These are phyloP conservation scores for Hyles euphorbiae DNA, from an alignment of 1,140 invertebrate genomes.

Conservation along the genomic window DNA sequence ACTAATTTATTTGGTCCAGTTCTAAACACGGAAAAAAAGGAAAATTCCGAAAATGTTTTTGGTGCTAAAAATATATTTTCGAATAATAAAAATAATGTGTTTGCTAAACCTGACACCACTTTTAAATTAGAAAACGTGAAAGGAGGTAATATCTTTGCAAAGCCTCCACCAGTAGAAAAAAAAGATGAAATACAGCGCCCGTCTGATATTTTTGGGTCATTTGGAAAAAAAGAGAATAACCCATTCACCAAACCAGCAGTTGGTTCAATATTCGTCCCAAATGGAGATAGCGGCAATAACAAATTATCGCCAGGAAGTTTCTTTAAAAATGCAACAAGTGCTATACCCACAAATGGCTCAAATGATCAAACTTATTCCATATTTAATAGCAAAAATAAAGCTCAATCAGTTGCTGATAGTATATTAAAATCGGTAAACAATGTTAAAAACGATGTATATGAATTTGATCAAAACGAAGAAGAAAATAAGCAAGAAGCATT, in stretches of 20 bases:
- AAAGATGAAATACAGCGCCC: slow-evolving; percentile 14
- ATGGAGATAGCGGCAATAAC: slow-evolving; percentile 28
- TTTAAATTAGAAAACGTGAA: slow-evolving; percentile 22
- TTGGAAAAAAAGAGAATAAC: slow-evolving; percentile 21
- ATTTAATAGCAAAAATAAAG: slow-evolving; percentile 61
- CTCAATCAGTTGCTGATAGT: slow-evolving; percentile 42
- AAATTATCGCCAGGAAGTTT: slow-evolving; percentile 52
- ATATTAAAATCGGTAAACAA: slow-evolving; percentile 46
- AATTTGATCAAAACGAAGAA: slow-evolving; percentile 42
- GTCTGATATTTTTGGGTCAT: slow-evolving; percentile 39
- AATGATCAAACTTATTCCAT: slow-evolving; percentile 40
- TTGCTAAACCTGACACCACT: slow-evolving; percentile 32
- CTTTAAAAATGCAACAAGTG: slow-evolving; percentile 45
- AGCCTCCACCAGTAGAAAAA: not conserved
- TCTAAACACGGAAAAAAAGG: not conserved
- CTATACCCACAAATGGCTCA: slow-evolving; percentile 25
- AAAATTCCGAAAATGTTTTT: slow-evolving; percentile 14
- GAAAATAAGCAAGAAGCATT: slow-evolving; percentile 14
- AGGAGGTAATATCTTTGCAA: slow-evolving; percentile 33
- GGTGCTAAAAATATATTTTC: slow-evolving; percentile 17
- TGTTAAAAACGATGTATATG: slow-evolving; percentile 36
- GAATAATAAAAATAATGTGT: slow-evolving; percentile 21
- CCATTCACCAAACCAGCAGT: slow-evolving; percentile 21
- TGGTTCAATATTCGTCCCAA: slow-evolving; percentile 10
- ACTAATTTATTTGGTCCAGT: slow-evolving; percentile 7